Base-by-base conservation (phyloP, 1,140 invertebrate species). In the Bombus superbus region DNA sequence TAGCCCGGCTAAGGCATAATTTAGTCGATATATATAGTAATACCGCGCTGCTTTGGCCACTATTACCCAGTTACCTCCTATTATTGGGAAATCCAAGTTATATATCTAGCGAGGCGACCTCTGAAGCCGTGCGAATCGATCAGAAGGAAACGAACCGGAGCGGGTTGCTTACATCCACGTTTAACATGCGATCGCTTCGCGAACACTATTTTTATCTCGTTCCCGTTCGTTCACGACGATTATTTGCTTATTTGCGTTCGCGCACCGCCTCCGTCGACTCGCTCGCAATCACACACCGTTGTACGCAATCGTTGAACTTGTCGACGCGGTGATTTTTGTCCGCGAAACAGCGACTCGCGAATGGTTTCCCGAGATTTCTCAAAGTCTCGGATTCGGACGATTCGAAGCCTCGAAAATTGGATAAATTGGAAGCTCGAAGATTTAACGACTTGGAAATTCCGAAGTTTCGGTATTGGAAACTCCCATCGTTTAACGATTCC, bases 1-100 rank as follows among this genome's bases (percentile, higher is more conserved):
- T 77, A 83, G 81, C 73, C 81, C 35, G 62, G 81, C 73, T 77
- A 83, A 83, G 81, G 81, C 81, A 83, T 83, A 76, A 83, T 83
- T 83, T 83, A 83, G 81, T 77, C 73, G 32, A 18, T 72, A 76
- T 71, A 69, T 69, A 79, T 66, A 79, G 82, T 79, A 62, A 84
- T 84, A 59, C 32, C 68, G 53, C 8, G 32, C 18, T 38, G 59
- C 22, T 86, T 88, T 86, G 40, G 66, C 47, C 72, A 53, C 75
- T 68, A 71, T 78, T 77, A 78, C 68, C 85, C 38, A 38, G 38
- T 88, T 82, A 76, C 85, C 80, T 86, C 68, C 59, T 86, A 86
- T 88, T 88, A 82, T 88, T 88, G 75, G 66, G 64, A 82, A 74
- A 66, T 83, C 73, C 62, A 28, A 15, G 73, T 42, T 83, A 83